Conservation (phyloP, 2,113 vertebrate genomes). For the Silurus asotus region DNA sequence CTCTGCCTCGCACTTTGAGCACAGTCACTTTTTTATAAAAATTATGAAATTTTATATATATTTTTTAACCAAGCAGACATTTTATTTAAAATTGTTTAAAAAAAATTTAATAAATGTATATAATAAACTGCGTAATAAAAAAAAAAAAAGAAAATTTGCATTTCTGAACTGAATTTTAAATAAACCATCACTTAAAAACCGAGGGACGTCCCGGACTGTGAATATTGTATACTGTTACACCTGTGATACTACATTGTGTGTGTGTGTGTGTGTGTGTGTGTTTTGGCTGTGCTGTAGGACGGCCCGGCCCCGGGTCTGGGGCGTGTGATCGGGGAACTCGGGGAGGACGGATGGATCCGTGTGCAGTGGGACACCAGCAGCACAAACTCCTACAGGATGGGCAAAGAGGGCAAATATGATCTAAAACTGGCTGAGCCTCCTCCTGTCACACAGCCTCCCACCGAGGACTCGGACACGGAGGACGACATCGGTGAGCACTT, state of each 20-base stretch:
- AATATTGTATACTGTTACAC: too few relatives aligned
- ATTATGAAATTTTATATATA: too few relatives aligned
- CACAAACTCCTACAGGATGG: conserved; percentile 98
- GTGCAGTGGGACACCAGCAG: conserved; percentile 98
- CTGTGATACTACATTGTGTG: background rate
- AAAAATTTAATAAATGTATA: too few relatives aligned
- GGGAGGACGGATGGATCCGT: conserved; percentile 97
- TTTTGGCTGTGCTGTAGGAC: conserved; percentile 73
- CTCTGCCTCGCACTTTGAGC: too few relatives aligned
- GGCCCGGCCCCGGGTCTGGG: conserved; percentile 93
- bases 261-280: conserved; percentile 21
- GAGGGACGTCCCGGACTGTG: too few relatives aligned
- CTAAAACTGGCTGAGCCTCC: conserved; percentile 92
- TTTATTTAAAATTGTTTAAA: too few relatives aligned
- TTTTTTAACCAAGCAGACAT: too few relatives aligned
- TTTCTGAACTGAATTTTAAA: too few relatives aligned
- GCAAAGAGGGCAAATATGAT: conserved; percentile 97
- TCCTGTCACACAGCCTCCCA: conserved; percentile 76
- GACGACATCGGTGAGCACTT: conserved; percentile 86
- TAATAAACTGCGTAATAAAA: too few relatives aligned
- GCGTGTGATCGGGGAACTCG: conserved; percentile 94
- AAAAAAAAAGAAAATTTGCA: too few relatives aligned
- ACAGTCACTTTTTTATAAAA: too few relatives aligned
- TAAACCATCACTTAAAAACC: too few relatives aligned
- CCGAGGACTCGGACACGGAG: conserved; percentile 93